Percentiles rank a stretch among this genome's conserved stretches.
Evolutionary conservation across 2,888 invertebrate species (phyloP).

Genomic region (Dinocampus coccinellae): DNA sequence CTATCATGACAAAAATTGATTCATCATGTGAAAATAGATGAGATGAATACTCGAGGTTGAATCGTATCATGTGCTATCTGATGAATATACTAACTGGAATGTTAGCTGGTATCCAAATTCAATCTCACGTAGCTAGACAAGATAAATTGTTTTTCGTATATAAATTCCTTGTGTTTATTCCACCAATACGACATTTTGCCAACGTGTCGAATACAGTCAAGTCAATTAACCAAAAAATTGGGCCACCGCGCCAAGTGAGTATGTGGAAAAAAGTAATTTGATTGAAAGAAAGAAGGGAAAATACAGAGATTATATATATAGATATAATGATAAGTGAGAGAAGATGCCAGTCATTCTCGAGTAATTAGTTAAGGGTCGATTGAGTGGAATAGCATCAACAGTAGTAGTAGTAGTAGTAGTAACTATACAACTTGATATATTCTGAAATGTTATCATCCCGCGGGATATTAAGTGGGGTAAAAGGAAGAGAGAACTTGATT

Average conservation of each 20-base stretch:
- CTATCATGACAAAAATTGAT: conserved; percentile 12
- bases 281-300: conserved; percentile 57
- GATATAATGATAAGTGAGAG: conserved; percentile 65
- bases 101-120: conserved; percentile 45
- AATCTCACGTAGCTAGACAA: conserved; percentile 52
- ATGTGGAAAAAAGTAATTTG: conserved; percentile 65
- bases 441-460: conserved; percentile 31
- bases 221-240: conserved; percentile 66
- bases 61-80: background rate
- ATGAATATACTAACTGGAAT: conserved; percentile 1
- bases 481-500: conserved; percentile 35
- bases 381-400: conserved; percentile 32
- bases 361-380: conserved; percentile 68
- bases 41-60: conserved; percentile 14
- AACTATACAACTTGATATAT: conserved; percentile 6
- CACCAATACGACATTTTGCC: background rate
- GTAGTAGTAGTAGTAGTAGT: too few species aligned
- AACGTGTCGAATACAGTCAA: conserved; percentile 36
- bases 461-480: conserved; percentile 34
- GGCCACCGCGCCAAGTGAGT: conserved; percentile 53
- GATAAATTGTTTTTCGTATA: conserved; percentile 55
- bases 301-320: conserved; percentile 32
- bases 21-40: conserved; percentile 32
- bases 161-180: conserved; percentile 17
- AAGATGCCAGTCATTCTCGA: conserved; percentile 67